Conservation (phyloP, 2,888 invertebrate species). For the Hydrotaea cyrtoneurina region DNA sequence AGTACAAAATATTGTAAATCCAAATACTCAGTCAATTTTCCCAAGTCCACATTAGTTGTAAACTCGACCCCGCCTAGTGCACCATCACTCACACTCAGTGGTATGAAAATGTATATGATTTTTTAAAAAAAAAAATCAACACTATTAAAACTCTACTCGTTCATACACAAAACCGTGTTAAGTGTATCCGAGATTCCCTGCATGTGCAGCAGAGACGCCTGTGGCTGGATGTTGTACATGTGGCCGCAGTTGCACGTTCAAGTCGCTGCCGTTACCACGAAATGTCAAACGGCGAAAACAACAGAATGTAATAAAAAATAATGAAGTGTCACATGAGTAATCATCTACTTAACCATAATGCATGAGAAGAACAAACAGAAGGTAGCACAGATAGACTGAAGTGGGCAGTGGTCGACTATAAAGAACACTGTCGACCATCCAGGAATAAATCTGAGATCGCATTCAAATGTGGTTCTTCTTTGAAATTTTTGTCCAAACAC, state of each 20-base stretch:
- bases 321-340: conserved; percentile 60
- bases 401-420: not conserved
- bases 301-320: conserved; percentile 44
- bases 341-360: conserved; percentile 49
- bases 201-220: not conserved
- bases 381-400: too few relatives aligned
- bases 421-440: too few relatives aligned
- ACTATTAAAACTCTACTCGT: conserved; percentile 9
- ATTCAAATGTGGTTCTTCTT: too few relatives aligned
- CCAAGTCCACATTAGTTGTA: too few relatives aligned
- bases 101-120: not conserved
- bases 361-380: not conserved
- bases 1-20: too few relatives aligned
- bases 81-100: too few relatives aligned
- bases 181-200: not conserved
- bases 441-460: too few relatives aligned
- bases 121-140: not conserved
- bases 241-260: not conserved
- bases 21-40: too few relatives aligned
- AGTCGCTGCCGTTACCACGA: not conserved
- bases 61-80: too few relatives aligned
- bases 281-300: conserved; percentile 4
- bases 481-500: too few relatives aligned
- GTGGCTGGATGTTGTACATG: not conserved
- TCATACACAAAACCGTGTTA: not conserved